Conservation (phyloP, 2,797 vertebrate species). For the Sebastes ruberrimus region DNA sequence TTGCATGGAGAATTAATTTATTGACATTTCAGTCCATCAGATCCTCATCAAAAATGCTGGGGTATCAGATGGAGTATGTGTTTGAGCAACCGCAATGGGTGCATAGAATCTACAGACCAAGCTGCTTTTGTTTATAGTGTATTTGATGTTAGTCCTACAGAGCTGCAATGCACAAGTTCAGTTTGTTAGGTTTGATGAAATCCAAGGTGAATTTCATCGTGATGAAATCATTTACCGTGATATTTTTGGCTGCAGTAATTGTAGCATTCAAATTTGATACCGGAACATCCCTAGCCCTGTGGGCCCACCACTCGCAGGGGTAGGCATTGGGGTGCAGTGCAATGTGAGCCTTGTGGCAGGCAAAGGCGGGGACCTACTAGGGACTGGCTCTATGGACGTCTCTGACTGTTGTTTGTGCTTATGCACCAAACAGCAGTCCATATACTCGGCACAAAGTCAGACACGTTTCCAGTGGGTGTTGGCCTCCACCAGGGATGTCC, state of each 20-base stretch:
- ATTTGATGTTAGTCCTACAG: not conserved
- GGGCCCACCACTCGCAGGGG: too few relatives aligned
- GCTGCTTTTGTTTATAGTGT: not conserved
- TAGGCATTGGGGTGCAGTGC: too few relatives aligned
- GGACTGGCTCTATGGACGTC: too few relatives aligned
- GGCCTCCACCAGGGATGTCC: too few relatives aligned
- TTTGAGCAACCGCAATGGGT: not conserved
- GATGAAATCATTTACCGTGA: too few relatives aligned
- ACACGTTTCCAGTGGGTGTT: too few relatives aligned
- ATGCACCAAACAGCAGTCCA: too few relatives aligned
- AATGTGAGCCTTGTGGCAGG: too few relatives aligned
- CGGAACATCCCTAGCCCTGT: not conserved
- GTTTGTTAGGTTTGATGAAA: not conserved
- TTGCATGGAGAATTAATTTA: slow-evolving; percentile 9
- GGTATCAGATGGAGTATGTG: not conserved
- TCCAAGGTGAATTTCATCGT: not conserved
- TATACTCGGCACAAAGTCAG: too few relatives aligned
- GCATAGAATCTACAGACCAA: not conserved
- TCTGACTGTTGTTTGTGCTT: too few relatives aligned
- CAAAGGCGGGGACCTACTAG: too few relatives aligned
- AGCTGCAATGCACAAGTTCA: not conserved
- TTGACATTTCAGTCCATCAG: slow-evolving; percentile 30
- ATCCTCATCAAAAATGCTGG: slow-evolving; percentile 5
- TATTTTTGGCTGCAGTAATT: not conserved
- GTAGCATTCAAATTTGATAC: not conserved